Evolutionary conservation across 2,888 invertebrate genomes (phyloP), one percentile per base, ranked within the genome.

Genomic region (Syrphus vitripennis): DNA sequence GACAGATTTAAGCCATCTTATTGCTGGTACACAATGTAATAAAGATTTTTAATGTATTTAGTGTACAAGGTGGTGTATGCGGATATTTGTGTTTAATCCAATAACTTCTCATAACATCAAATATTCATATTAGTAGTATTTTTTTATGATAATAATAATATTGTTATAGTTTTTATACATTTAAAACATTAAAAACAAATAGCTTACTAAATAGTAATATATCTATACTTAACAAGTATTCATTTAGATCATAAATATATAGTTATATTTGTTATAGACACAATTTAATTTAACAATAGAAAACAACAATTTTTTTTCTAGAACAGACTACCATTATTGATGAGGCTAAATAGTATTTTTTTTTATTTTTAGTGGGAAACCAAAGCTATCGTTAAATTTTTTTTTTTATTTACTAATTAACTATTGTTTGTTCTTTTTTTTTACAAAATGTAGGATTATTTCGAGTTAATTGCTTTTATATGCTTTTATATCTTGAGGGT

Each of bases 181-280:
- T 80, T 80, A 29, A 57, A 81, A 80, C 76, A 81, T 67, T 48
- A 40, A 67, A 74, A 70, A 80, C 70, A 80, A 83, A 67, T 75
- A 83, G 81, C 71, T 67, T 57, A 84, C 37, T 67, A 31, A 67
- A 67, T 50, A 67, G 67, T n/a, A n/a, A 67, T 50, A 67, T 71
- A 34, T 31, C n/a, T 42, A 59, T 63, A 53, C 21, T 72, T 59
- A 75, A 80, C 63, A 80, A 83, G 14, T 71, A 76, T 75, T 80
- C 19, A 40, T 79, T 65, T 53, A 50, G 76, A 71, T 65, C 59
- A 42, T 80, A 16, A 5, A n/a, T n/a, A 69, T 57, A 59, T 75
- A 75, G 63, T 74, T 69, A 67, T 61, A 71, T 70, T 84, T 76
- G 69, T 65, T 77, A 67, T 55, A 71, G 72, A 76, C 61, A 76